These are phyloP conservation scores for Aphaenogaster floridana DNA, from an alignment of 1,140 invertebrate genomes.

Conservation along the genomic window DNA sequence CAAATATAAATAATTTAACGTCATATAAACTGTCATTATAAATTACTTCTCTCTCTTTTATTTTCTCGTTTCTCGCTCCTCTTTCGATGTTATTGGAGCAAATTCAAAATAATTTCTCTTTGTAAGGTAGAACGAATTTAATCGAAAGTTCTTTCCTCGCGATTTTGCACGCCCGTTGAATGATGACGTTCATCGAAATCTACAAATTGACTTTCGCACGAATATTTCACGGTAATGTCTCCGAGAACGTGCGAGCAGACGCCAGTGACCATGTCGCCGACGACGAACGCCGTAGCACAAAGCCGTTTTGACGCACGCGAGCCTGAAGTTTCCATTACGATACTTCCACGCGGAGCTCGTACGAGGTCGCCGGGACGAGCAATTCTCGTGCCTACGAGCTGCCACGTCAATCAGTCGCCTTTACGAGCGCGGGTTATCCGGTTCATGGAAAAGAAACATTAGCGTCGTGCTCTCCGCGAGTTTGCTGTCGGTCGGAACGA, in stretches of 20 bases:
- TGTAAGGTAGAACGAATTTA: neutral
- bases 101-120: neutral
- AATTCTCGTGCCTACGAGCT: conserved; percentile 63
- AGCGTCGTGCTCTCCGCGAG: conserved; percentile 52
- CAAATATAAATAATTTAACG: neutral
- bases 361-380: conserved; percentile 50
- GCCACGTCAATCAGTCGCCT: conserved; percentile 69
- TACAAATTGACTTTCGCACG: conserved; percentile 30
- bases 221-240: conserved; percentile 56
- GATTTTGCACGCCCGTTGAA: neutral
- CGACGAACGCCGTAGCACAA: conserved; percentile 47
- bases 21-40: neutral
- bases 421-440: conserved; percentile 61
- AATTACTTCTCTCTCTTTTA: neutral
- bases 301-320: conserved; percentile 65
- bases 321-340: conserved; percentile 47
- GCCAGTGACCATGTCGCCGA: conserved; percentile 36
- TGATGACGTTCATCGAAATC: conserved; percentile 38
- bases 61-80: neutral
- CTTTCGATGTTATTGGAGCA: neutral
- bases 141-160: neutral
- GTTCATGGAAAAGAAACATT: conserved; percentile 77
- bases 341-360: conserved; percentile 40
- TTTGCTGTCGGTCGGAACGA: conserved; percentile 31
- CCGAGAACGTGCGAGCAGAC: conserved; percentile 49